These are phyloP conservation scores for Gnatocerus cornutus DNA, from an alignment of 2,888 invertebrate genomes.

Conservation along the genomic window DNA sequence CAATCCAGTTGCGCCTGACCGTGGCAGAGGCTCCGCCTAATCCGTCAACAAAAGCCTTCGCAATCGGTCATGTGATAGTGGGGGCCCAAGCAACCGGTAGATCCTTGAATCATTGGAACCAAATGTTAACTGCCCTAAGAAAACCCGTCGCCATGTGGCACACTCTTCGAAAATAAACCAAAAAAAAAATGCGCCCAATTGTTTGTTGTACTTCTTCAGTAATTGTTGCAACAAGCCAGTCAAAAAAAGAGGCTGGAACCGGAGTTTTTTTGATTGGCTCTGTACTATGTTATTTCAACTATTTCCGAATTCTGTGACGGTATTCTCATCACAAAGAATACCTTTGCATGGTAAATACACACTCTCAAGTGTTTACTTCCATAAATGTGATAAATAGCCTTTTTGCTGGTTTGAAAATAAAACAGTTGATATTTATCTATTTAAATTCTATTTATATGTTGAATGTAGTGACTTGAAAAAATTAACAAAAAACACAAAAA, in stretches of 20 bases:
- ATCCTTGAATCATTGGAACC: constrained; percentile 86
- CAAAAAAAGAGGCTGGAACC: constrained; percentile 20
- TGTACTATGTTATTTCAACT: constrained; percentile 21
- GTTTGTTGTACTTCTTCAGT: constrained; percentile 28
- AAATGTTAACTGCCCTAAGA: constrained; percentile 85
- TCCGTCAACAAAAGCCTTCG: constrained; percentile 74
- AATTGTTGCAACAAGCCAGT: constrained; percentile 21
- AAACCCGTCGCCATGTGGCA: constrained; percentile 93
- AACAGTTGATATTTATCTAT: constrained; percentile 47
- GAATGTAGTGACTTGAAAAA: constrained; percentile 41
- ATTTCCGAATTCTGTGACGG: constrained; percentile 30
- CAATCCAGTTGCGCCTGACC: constrained; percentile 83
- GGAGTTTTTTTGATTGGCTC: constrained; percentile 18
- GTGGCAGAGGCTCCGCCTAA: constrained; percentile 73
- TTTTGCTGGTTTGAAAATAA: constrained; percentile 50
- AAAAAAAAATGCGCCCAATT: no score
- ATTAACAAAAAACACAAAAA: constrained; percentile 21
- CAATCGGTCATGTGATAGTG: constrained; percentile 87
- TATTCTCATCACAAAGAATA: background rate
- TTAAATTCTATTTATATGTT: constrained; percentile 51
- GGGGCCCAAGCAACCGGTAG: constrained; percentile 83
- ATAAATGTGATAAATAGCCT: constrained; percentile 68
- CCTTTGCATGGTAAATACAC: constrained; percentile 30
- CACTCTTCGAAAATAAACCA: constrained; percentile 74
- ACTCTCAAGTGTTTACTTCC: constrained; percentile 63